phyloP scores from a whole-genome alignment of 2,888 invertebrate genomes.

The Erebia epiphron region DNA sequence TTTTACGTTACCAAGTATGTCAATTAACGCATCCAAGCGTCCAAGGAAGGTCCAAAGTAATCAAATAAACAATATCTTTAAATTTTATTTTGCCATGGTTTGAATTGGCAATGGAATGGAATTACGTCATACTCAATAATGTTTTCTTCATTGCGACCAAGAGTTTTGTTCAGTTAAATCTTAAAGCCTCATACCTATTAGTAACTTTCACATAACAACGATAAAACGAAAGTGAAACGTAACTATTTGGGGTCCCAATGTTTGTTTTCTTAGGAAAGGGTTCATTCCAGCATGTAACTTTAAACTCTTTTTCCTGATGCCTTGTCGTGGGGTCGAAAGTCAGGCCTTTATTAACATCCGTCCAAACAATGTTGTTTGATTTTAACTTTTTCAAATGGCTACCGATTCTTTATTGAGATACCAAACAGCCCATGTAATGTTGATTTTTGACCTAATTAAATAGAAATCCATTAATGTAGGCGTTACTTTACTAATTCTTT shows the following conservation, averaged over 20 bases:
- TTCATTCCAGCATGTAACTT: conserved; percentile 61
- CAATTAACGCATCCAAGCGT: too few relatives aligned
- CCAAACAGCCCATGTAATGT: conserved; percentile 30
- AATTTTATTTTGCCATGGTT: too few relatives aligned
- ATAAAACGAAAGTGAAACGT: conserved; percentile 53
- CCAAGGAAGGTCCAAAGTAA: too few relatives aligned
- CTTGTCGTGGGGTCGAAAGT: conserved; percentile 64
- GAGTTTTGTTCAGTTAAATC: neutral
- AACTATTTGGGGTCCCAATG: conserved; percentile 49
- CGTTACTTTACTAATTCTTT: conserved; percentile 22
- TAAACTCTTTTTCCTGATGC: conserved; percentile 69
- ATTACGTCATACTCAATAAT: too few relatives aligned
- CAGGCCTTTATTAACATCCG: conserved; percentile 72
- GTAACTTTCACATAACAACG: conserved; percentile 38
- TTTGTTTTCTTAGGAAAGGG: conserved; percentile 69
- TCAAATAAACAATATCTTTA: too few relatives aligned
- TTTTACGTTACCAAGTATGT: too few relatives aligned
- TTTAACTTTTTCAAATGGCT: conserved; percentile 54
- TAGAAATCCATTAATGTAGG: conserved; percentile 23
- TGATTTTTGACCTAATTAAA: conserved; percentile 20
- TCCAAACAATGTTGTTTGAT: conserved; percentile 59
- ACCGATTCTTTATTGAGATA: conserved; percentile 54
- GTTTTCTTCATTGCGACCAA: too few relatives aligned
- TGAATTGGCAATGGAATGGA: too few relatives aligned
- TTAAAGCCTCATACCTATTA: neutral